Percentiles rank a stretch among this genome's conserved stretches.
phyloP scores from a whole-genome alignment of 2,888 invertebrate genomes.

The Entomobrya multifasciata region DNA sequence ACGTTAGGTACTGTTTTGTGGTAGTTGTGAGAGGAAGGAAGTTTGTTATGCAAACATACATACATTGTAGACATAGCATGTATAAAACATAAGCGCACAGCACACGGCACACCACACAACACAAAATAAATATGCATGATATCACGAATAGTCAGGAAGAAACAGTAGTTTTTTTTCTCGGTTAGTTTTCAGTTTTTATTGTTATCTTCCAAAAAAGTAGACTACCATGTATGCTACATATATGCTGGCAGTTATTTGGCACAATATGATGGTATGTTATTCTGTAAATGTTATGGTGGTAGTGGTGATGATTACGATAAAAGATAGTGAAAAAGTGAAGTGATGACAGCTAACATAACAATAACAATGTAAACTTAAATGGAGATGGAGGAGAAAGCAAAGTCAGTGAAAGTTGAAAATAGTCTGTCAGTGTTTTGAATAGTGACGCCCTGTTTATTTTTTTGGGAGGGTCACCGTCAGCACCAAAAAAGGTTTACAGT shows the following conservation, averaged over 20 bases:
- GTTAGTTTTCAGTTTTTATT: neutral
- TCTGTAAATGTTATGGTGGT: neutral
- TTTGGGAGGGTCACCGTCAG: neutral
- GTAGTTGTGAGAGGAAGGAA: constrained; percentile 6
- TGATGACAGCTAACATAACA: constrained; percentile 30
- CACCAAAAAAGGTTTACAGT: neutral
- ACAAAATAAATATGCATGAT: constrained; percentile 46
- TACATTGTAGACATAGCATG: neutral
- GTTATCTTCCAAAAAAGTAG: neutral
- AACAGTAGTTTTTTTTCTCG: neutral
- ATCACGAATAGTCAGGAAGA: neutral
- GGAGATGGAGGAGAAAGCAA: neutral
- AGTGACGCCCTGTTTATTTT: too few species aligned
- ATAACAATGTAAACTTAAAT: constrained; percentile 17
- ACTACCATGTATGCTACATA: neutral
- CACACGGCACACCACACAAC: too few species aligned
- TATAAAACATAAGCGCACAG: neutral
- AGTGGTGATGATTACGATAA: neutral
- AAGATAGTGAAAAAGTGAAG: neutral
- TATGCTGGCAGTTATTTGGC: neutral
- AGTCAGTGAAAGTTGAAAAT: neutral
- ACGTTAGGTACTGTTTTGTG: neutral
- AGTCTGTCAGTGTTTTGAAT: too few species aligned
- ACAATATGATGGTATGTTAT: neutral
- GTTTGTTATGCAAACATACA: too few species aligned